A percentile compares a stretch with the other conserved stretches of the same genome.
Evolutionary conservation across 2,797 vertebrate species (phyloP).

Genomic region (Bradypodion pumilum): DNA sequence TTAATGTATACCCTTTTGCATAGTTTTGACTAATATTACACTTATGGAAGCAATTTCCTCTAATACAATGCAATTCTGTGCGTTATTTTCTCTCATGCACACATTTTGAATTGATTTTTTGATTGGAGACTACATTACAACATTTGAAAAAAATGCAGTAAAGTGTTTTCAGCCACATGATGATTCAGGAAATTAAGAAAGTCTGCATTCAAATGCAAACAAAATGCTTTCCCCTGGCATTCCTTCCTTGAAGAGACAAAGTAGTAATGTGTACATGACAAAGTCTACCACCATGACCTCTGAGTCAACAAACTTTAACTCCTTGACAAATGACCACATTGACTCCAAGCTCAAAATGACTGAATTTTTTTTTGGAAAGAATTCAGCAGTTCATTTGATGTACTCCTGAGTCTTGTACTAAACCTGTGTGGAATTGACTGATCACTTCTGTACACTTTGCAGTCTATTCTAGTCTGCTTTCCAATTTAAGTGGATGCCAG

Average conservation of each 20-base stretch:
- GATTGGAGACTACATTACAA: too few relatives aligned
- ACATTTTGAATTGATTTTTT: too few relatives aligned
- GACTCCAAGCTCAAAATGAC: neutral
- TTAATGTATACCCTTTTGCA: too few relatives aligned
- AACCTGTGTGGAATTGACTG: neutral
- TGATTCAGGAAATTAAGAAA: too few relatives aligned
- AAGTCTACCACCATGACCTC: neutral
- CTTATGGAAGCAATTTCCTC: too few relatives aligned
- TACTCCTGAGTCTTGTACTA: neutral
- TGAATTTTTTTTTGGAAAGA: neutral
- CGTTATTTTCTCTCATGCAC: too few relatives aligned
- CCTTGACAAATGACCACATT: neutral
- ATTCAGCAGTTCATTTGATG: neutral
- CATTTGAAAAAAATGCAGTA: too few relatives aligned
- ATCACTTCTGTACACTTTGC: neutral
- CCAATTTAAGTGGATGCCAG: neutral
- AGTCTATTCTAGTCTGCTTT: neutral
- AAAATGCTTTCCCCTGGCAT: neutral
- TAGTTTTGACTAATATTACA: too few relatives aligned
- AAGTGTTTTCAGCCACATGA: too few relatives aligned
- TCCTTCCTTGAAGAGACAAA: neutral
- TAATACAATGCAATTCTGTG: too few relatives aligned
- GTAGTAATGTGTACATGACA: neutral
- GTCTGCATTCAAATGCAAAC: neutral
- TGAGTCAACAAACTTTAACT: neutral